phyloP scores from a whole-genome alignment of 1,140 invertebrate species.

The Tribolium castaneum region DNA sequence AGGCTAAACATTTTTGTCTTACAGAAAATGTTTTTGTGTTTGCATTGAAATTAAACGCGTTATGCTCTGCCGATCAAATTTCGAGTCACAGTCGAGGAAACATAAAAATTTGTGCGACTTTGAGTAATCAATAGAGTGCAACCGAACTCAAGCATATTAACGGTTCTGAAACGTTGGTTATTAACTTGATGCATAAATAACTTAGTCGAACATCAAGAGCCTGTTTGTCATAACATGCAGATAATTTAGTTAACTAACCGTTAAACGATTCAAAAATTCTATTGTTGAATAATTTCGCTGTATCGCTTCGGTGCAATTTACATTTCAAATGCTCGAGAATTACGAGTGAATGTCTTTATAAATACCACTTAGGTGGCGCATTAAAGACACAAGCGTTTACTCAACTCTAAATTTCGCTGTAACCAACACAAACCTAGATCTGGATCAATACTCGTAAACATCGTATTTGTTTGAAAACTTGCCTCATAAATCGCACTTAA shows the following conservation, averaged over 20 bases:
- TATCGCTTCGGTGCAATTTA: not conserved
- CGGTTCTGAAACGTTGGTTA: not conserved
- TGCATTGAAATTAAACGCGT: not conserved
- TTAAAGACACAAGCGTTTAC: too few relatives aligned
- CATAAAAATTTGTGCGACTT: not conserved
- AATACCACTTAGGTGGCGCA: too few relatives aligned
- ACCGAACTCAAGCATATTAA: not conserved
- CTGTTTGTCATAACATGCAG: not conserved
- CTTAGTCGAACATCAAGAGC: not conserved
- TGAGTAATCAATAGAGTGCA: not conserved
- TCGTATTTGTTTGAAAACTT: not conserved
- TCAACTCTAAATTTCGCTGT: too few relatives aligned
- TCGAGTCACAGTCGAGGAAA: not conserved
- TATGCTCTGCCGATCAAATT: constrained; percentile 13
- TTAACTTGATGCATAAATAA: not conserved
- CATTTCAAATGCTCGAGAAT: not conserved
- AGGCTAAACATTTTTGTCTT: not conserved
- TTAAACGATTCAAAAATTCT: not conserved
- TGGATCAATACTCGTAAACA: not conserved
- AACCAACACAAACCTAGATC: not conserved
- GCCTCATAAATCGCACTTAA: not conserved
- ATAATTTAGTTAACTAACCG: not conserved
- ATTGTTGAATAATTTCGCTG: too few relatives aligned
- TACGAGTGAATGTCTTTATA: too few relatives aligned
- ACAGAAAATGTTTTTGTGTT: not conserved